Evolutionary conservation across 2,888 invertebrate species (phyloP), one percentile per base, ranked within the genome.

Genomic region (Cloeon dipterum): DNA sequence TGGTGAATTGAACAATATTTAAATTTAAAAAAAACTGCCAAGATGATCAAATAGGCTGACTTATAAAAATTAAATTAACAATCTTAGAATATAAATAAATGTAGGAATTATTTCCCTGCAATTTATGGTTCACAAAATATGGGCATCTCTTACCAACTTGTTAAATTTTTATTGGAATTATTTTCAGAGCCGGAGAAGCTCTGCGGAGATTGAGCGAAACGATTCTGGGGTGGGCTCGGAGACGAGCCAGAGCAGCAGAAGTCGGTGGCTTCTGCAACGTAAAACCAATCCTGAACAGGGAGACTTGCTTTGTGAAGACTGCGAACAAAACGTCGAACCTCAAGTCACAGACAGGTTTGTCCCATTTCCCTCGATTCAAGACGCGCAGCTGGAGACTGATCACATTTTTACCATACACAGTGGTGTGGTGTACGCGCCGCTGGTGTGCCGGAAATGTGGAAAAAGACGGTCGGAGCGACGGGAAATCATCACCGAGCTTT

Each of bases 191-290:
- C 46, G 58, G 47, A 53, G 56, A 26, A 55, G 59, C 39, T 54
- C 66, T 7, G 69, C 72, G 3, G 85, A 86, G 54, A 76, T 88
- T 45, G 88, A 88, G 60, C 66, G 89, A 44, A 88, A 86, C 50
- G 88, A 86, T 55, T 88, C 86, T 14, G 89, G 88, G 3, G 86
- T 88, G 2, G 88, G 88, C 35, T 85, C 85, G 3, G 88, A 88
- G 56, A 86, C 86, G 5, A 82, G 82, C 53, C 83, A 83, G 54
- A 75, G 79, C 39, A 79, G 81, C 39, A 66, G 83, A 47, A 79
- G 76, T 53, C 58, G 70, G 56, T 44, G 66, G 66, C 57, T 34
- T 23, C 25, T 21, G 16, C 37, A 32, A 20, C 35, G 26, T 5
- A 25, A 32, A 11, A 17, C 17, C 23, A 18, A 26, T 13, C 17